These are phyloP conservation scores for Enteromius afrohamiltoni DNA, from an alignment of 2,797 vertebrate genomes.

Conservation along the genomic window DNA sequence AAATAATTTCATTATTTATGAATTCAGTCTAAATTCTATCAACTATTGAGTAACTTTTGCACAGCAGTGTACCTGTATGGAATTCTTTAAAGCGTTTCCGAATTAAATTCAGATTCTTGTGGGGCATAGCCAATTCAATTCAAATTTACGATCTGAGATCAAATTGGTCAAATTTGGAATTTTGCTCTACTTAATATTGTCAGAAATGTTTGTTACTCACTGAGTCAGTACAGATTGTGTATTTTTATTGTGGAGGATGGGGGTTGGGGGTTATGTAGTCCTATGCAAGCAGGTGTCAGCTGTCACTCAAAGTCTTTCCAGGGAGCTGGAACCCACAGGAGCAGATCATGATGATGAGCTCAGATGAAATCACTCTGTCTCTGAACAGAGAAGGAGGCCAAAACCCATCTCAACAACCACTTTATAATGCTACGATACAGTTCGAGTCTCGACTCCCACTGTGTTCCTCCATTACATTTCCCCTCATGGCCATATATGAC, in stretches of 20 bases:
- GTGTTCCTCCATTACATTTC: conserved; percentile 45
- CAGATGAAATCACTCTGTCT: conserved; percentile 39
- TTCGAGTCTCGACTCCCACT: conserved; percentile 65
- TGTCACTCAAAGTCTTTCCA: conserved; percentile 36
- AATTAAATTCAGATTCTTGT: neutral
- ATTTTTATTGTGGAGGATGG: neutral
- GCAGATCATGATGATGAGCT: conserved; percentile 47
- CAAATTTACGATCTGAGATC: neutral
- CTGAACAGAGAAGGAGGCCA: conserved; percentile 5
- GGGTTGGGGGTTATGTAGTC: neutral
- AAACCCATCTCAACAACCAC: conserved; percentile 27
- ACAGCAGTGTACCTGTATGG: neutral
- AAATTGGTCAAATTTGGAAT: neutral
- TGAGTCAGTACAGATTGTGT: neutral
- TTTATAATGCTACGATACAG: conserved; percentile 62
- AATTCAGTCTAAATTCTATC: neutral
- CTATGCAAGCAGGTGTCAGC: conserved; percentile 39
- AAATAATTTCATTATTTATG: too few species aligned
- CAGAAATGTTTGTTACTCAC: neutral
- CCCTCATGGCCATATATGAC: conserved; percentile 47
- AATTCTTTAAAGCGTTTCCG: neutral
- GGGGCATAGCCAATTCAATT: neutral
- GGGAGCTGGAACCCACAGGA: conserved; percentile 19
- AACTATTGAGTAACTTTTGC: neutral
- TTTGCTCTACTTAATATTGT: neutral